Base-by-base conservation (phyloP, 2,113 vertebrate species). In the Neofelis nebulosa region DNA sequence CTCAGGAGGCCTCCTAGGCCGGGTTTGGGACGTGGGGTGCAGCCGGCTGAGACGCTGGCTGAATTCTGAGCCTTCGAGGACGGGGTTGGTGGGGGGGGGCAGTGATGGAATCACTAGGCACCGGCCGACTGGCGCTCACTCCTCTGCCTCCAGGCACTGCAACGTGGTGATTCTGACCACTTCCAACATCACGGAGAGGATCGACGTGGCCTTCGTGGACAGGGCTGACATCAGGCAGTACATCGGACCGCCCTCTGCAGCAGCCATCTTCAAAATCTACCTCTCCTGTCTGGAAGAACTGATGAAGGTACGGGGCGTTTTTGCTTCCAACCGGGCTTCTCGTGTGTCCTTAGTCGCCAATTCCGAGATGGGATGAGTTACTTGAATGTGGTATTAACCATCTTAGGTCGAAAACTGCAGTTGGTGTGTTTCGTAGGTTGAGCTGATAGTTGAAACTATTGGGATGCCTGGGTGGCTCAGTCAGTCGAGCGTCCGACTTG, bases 141-240 rank as follows among this genome's bases (percentile, higher is more conserved):
- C 33, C 50, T n/a, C 18, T n/a, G 21, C 36, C 65, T 74, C 95
- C 96, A 99, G 99, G 97, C 99, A 99, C 98, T 98, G 99, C 55
- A 99, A 99, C n/a, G 99, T 99, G 8, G 99, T 99, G 97, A 99
- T 99, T 94, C 98, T 99, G 97, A 99, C 99, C 1, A 99, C 99
- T 21, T 99, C 99, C 96, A 99, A 99, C 86, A 99, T 99, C 97
- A 99, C 99, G 0, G 99, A 99, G 96, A 99, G 99, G 98, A 99
- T 99, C 23, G 99, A 99, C 95, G 97, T 99, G 99, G 99, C 99
- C 29, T 99, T 99, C 96, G 99, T 99, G 98, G 99, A 99, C 98
- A 98, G 99, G 97, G 99, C 99, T 11, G 99, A 99, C 98, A 99
- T 99, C 98, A 99, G 99, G 97, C 99, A 99, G 95, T 99, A 99